Percentiles rank a stretch among this genome's conserved stretches.
These are phyloP conservation scores for Synergus umbraculus DNA, from an alignment of 2,888 invertebrate genomes.

Conservation along the genomic window DNA sequence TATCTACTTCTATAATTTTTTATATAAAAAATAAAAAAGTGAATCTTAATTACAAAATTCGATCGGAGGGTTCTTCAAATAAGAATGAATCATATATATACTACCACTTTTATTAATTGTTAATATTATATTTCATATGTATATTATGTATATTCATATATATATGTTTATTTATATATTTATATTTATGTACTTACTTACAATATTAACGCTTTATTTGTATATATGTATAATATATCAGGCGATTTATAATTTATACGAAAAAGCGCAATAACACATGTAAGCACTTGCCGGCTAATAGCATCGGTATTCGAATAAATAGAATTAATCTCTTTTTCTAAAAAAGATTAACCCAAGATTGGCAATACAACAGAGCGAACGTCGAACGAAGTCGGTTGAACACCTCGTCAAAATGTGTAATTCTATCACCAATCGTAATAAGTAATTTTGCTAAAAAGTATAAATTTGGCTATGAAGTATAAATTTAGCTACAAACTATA, in stretches of 20 bases:
- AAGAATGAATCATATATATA: not conserved
- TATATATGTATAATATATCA: constrained; percentile 63
- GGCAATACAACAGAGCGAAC: constrained; percentile 50
- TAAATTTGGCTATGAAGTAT: constrained; percentile 25
- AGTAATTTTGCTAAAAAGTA: constrained; percentile 24
- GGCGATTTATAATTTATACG: constrained; percentile 68
- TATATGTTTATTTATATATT: constrained; percentile 64
- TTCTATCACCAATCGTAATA: not conserved
- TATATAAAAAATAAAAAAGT: not conserved
- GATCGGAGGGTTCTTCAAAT: not conserved
- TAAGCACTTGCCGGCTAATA: constrained; percentile 53
- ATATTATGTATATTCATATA: constrained; percentile 46
- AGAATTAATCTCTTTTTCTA: constrained; percentile 27
- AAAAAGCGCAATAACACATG: constrained; percentile 66
- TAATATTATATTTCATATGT: constrained; percentile 39
- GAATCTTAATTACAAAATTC: not conserved
- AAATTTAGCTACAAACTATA: constrained; percentile 29
- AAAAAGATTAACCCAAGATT: constrained; percentile 60
- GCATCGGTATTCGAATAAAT: constrained; percentile 33
- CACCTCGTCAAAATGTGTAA: constrained; percentile 20
- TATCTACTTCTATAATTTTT: too few relatives aligned
- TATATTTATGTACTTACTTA: constrained; percentile 67
- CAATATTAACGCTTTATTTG: constrained; percentile 64
- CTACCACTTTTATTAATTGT: constrained; percentile 40
- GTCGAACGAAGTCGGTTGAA: constrained; percentile 25